phyloP scores from a whole-genome alignment of 2,797 vertebrate genomes.

The Rhinoraja longicauda region DNA sequence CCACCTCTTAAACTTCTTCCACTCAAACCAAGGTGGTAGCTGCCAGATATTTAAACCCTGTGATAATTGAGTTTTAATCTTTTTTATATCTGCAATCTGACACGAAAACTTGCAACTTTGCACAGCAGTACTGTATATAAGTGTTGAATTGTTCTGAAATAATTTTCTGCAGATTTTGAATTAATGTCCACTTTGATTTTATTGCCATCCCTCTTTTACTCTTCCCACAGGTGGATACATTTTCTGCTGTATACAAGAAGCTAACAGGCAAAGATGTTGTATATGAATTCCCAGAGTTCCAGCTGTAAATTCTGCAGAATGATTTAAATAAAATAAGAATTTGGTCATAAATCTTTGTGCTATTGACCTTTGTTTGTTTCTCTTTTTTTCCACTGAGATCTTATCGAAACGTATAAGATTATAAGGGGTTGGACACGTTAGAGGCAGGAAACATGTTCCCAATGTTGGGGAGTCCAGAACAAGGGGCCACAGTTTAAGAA shows the following conservation, averaged over 20 bases:
- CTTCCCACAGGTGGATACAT: slow-evolving; percentile 85
- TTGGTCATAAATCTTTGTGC: neutral
- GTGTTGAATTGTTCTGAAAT: neutral
- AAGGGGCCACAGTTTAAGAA: no score
- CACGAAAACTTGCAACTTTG: neutral
- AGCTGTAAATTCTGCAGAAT: slow-evolving; percentile 76
- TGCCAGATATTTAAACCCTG: neutral
- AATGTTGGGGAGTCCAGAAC: no score
- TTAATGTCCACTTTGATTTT: neutral
- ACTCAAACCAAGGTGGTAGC: neutral
- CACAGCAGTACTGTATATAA: no score
- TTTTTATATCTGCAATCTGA: neutral
- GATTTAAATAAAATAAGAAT: slow-evolving; percentile 78
- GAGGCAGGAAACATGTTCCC: no score
- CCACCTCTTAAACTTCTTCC: neutral
- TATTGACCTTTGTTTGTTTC: neutral
- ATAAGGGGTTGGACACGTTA: no score
- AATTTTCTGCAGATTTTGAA: neutral
- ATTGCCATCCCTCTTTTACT: slow-evolving; percentile 41
- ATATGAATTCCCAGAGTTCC: slow-evolving; percentile 98
- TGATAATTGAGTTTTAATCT: neutral
- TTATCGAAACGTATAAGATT: no score
- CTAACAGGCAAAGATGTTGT: slow-evolving; percentile 97
- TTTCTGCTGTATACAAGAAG: slow-evolving; percentile 98
- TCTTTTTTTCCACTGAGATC: neutral